phyloP scores from a whole-genome alignment of 1,140 invertebrate species.

The Drosophila eugracilis region DNA sequence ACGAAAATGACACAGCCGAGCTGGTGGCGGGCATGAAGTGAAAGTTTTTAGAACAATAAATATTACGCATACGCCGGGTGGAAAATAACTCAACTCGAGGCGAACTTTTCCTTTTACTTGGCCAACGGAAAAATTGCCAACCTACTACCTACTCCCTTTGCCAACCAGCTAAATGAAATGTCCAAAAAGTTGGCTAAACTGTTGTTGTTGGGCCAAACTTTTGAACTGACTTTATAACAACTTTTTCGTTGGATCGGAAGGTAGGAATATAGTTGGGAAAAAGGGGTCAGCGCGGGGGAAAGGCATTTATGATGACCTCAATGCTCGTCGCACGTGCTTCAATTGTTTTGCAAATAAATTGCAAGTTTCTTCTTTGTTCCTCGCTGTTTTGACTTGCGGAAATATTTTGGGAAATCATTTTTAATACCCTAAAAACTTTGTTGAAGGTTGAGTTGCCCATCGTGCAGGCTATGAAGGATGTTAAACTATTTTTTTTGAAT shows the following conservation, averaged over 20 bases:
- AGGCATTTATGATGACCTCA: constrained; percentile 37
- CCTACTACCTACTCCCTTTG: not conserved
- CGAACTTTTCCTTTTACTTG: constrained; percentile 49
- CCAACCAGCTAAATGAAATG: constrained; percentile 26
- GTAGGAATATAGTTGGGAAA: not conserved
- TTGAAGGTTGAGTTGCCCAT: too few species aligned
- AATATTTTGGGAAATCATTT: constrained; percentile 5
- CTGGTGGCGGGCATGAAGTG: constrained; percentile 18
- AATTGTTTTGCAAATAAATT: constrained; percentile 57
- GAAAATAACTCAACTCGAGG: constrained; percentile 38
- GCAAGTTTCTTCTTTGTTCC: constrained; percentile 21
- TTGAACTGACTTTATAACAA: constrained; percentile 52
- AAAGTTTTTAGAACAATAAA: constrained; percentile 58
- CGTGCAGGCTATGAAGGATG: not conserved
- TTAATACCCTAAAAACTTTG: not conserved
- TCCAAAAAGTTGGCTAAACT: constrained; percentile 49
- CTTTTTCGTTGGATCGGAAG: constrained; percentile 29
- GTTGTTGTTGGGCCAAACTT: constrained; percentile 52
- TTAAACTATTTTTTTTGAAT: too few species aligned
- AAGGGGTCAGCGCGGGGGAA: constrained; percentile 7
- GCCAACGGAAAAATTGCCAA: constrained; percentile 2
- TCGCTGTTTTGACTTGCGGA: not conserved
- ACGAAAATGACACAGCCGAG: constrained; percentile 28
- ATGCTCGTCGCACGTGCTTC: constrained; percentile 38
- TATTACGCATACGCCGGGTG: constrained; percentile 61